phyloP scores from a whole-genome alignment of 2,888 invertebrate species.

The Tenthredo distinguenda region DNA sequence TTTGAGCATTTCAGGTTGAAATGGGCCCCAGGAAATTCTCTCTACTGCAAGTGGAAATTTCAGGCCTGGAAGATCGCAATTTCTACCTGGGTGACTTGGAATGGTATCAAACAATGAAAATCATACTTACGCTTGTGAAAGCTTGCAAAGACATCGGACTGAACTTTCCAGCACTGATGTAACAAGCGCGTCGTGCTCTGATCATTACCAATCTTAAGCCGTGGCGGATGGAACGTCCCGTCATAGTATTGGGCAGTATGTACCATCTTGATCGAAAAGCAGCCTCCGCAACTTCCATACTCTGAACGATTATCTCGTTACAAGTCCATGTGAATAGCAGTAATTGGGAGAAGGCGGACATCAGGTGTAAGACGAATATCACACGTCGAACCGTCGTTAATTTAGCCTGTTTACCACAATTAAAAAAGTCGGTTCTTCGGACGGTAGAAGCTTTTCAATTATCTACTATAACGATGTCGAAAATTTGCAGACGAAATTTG shows the following conservation, averaged over 20 bases:
- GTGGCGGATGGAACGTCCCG: constrained; percentile 58
- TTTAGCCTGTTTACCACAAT: neutral
- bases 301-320: constrained; percentile 64
- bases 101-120: neutral
- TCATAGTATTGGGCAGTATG: constrained; percentile 56
- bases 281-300: constrained; percentile 62
- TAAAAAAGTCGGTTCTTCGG: neutral
- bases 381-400: neutral
- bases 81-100: neutral
- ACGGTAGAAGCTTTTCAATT: neutral
- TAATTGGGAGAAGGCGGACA: constrained; percentile 60
- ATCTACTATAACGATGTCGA: neutral
- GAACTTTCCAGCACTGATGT: constrained; percentile 66
- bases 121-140: constrained; percentile 62
- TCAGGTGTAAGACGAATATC: constrained; percentile 59
- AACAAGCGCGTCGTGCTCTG: constrained; percentile 63
- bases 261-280: constrained; percentile 65
- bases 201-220: constrained; percentile 60
- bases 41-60: neutral
- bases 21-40: neutral
- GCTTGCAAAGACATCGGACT: constrained; percentile 65
- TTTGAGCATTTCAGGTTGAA: neutral
- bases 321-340: constrained; percentile 66
- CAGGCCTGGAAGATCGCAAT: neutral
- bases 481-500: neutral